Base-by-base conservation (phyloP, 2,888 invertebrate species). In the Nebria brevicollis region DNA sequence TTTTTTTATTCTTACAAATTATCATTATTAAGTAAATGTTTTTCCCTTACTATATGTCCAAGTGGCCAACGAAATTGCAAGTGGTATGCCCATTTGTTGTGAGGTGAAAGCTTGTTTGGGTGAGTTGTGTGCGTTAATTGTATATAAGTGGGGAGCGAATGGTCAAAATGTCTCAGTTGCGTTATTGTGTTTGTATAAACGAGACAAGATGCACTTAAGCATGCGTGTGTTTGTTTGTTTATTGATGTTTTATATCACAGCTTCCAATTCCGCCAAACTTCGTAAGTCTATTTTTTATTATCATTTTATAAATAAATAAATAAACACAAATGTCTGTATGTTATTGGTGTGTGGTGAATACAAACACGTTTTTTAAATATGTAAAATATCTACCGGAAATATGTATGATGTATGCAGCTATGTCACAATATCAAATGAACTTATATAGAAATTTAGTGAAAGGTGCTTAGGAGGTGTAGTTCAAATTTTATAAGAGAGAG, bases 231-330 rank as follows among this genome's bases (percentile, higher is more conserved):
- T 54, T 54, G 4, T 54, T 5, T 54, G 4, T 11, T 54, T 54
- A 2, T 54, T 54, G 2, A 13, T 54, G 2, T 54, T 54, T 7
- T 54, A 54, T 54, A 54, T 13, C 8, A 25, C 77, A 43, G 8
- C 42, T 70, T 68, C 77, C 20, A 20, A 68, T 70, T 68, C 77
- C 8, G 68, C 77, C n/a, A 77, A 77, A 77, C 66, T 77, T 70
- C 77, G 77, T 77, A 70, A 77, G 77, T 70, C 4, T 34, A 34
- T 20, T 70, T 20, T 43, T 77, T 68, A n/a, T 26, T 41, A 41
- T 10, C 0, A 43, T 43, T 43, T 43, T 1, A 8, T 8, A 43
- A 8, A 10, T 43, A 43, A 43, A 43, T 43, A 8, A 43, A 8
- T 43, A 8, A 43, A 8, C 6, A 6, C 10, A 43, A 43, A 43